Evolutionary conservation across 2,113 vertebrate species (phyloP).

Genomic region (Tursiops truncatus): DNA sequence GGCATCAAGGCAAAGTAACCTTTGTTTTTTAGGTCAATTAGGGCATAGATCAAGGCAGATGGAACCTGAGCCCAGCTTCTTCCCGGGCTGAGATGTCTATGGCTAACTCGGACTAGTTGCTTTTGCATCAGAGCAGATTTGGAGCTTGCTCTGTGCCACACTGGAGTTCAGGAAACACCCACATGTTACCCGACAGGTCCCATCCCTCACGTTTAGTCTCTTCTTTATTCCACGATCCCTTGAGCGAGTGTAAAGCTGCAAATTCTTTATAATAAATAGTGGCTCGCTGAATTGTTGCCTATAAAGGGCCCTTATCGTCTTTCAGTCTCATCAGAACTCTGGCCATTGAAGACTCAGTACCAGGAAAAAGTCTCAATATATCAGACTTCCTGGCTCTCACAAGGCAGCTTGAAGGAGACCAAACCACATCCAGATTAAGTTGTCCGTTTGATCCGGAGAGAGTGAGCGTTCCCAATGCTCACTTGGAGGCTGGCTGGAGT

Average conservation of each 20-base stretch:
- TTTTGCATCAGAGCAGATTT: neutral
- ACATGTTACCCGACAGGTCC: neutral
- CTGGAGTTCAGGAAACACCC: neutral
- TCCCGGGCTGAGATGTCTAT: neutral
- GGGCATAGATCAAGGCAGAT: neutral
- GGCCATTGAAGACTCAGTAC: neutral
- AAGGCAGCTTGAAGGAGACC: conserved; percentile 35
- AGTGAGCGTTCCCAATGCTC: neutral
- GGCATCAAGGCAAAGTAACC: neutral
- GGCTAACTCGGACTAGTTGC: neutral
- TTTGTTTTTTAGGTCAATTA: neutral
- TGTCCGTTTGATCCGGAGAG: neutral
- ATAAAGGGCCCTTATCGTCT: neutral
- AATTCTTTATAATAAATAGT: neutral
- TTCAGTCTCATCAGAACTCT: neutral
- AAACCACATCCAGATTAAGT: neutral
- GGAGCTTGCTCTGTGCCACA: neutral
- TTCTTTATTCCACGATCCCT: neutral
- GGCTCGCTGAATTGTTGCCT: neutral
- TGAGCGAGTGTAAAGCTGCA: neutral
- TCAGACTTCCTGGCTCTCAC: neutral
- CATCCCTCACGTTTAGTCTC: neutral
- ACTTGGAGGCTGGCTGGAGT: neutral
- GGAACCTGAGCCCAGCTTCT: neutral
- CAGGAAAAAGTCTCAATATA: neutral